phyloP scores from a whole-genome alignment of 2,888 invertebrate species.

The Paralinhomoeus sp. region DNA sequence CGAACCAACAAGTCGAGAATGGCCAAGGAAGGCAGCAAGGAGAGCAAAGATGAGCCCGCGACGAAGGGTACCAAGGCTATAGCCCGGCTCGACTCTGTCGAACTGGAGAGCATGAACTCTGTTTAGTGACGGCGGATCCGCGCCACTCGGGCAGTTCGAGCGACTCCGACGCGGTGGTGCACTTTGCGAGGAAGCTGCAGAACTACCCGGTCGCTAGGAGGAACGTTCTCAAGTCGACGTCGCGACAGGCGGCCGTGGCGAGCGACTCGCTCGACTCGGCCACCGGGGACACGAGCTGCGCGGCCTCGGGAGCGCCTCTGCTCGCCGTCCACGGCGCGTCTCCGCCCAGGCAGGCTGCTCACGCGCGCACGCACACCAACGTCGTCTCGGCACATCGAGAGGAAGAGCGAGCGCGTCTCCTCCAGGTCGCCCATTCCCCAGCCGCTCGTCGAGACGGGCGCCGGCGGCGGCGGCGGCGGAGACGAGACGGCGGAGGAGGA shows the following conservation, averaged over 20 bases:
- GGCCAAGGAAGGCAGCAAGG: neutral
- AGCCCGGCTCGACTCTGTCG: too few species aligned
- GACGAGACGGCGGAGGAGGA: too few species aligned
- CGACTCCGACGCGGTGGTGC: conserved; percentile 22
- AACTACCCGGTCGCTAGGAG: conserved; percentile 20
- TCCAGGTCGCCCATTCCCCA: neutral
- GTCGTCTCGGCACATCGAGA: too few species aligned
- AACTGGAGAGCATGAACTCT: too few species aligned
- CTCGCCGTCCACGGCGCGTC: conserved; percentile 21
- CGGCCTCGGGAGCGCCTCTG: conserved; percentile 10
- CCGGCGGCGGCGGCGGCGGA: too few species aligned
- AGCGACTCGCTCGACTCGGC: too few species aligned
- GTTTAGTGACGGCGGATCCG: conserved; percentile 15
- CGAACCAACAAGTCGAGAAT: too few species aligned
- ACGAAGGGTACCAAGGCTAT: too few species aligned
- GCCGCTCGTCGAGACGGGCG: neutral
- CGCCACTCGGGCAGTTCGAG: conserved; percentile 18
- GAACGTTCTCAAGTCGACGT: conserved; percentile 9
- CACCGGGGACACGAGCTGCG: too few species aligned
- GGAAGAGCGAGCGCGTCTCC: too few species aligned
- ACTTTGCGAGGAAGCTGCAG: conserved; percentile 21
- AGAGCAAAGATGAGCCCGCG: neutral
- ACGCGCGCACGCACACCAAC: too few species aligned
- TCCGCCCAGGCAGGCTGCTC: conserved; percentile 14
- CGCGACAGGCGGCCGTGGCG: too few species aligned